These are phyloP conservation scores for Coturnix japonica DNA, from an alignment of 2,113 vertebrate genomes.

Conservation along the genomic window DNA sequence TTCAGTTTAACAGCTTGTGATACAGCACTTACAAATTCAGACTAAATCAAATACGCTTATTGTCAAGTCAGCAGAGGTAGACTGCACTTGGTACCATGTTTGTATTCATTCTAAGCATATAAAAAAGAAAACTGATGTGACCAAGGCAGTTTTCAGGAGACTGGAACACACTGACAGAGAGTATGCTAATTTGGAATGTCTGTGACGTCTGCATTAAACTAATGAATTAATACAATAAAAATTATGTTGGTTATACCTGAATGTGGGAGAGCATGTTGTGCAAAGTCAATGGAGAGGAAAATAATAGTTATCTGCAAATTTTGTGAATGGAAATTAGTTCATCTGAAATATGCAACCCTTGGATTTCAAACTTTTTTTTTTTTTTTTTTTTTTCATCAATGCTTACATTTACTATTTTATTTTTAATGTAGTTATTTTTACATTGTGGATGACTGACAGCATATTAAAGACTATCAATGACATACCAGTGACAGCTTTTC, in stretches of 20 bases:
- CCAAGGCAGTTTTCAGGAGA: constrained; percentile 30
- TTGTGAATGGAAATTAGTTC: constrained; percentile 35
- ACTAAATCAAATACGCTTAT: neutral
- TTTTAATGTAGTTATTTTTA: neutral
- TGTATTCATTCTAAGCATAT: constrained; percentile 14
- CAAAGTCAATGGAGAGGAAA: constrained; percentile 42
- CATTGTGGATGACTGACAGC: neutral
- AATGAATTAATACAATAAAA: constrained; percentile 62
- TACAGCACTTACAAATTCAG: neutral
- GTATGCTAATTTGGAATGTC: constrained; percentile 34
- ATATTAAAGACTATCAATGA: neutral
- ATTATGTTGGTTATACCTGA: constrained; percentile 29
- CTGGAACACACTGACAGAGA: constrained; percentile 44
- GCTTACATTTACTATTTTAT: neutral
- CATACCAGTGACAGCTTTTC: neutral
- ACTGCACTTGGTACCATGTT: neutral
- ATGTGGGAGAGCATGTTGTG: neutral
- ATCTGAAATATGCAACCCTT: neutral
- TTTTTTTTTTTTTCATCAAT: neutral
- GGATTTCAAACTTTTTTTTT: neutral
- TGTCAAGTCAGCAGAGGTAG: neutral
- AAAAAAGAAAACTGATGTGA: constrained; percentile 9
- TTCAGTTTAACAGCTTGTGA: neutral
- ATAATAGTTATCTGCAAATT: constrained; percentile 13
- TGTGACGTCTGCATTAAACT: constrained; percentile 35